phyloP scores from a whole-genome alignment of 1,140 invertebrate species.

The Plutomurus gul region DNA sequence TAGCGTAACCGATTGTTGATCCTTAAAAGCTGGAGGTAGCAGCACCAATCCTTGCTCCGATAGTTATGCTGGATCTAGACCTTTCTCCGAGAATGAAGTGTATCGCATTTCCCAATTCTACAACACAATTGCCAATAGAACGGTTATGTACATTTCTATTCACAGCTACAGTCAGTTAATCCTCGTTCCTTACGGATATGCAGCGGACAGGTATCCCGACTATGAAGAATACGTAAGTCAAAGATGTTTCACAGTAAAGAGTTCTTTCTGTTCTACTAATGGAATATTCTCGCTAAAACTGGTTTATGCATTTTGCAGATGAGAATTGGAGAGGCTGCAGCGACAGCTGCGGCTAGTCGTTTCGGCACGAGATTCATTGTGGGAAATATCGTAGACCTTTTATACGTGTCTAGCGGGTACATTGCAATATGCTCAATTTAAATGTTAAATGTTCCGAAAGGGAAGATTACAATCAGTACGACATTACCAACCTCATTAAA shows the following conservation, averaged over 20 bases:
- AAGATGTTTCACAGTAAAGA: neutral
- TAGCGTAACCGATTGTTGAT: neutral
- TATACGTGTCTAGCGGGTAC: neutral
- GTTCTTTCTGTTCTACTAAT: neutral
- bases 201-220: constrained; percentile 60
- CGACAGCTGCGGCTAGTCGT: constrained; percentile 50
- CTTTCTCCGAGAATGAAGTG: constrained; percentile 34
- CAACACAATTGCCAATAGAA: constrained; percentile 60
- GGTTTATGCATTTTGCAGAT: constrained; percentile 56
- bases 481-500: neutral
- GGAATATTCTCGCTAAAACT: neutral
- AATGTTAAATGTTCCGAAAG: neutral
- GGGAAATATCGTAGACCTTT: constrained; percentile 58
- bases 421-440: neutral
- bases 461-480: neutral
- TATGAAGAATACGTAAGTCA: constrained; percentile 63
- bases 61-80: constrained; percentile 8
- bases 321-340: constrained; percentile 65
- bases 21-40: constrained; percentile 10
- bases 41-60: constrained; percentile 59
- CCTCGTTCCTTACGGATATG: constrained; percentile 64
- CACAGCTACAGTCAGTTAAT: constrained; percentile 82
- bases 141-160: constrained; percentile 77
- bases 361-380: constrained; percentile 59
- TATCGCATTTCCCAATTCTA: constrained; percentile 66